These are phyloP conservation scores for Exocentrus adspersus DNA, from an alignment of 2,888 invertebrate genomes.

Conservation along the genomic window DNA sequence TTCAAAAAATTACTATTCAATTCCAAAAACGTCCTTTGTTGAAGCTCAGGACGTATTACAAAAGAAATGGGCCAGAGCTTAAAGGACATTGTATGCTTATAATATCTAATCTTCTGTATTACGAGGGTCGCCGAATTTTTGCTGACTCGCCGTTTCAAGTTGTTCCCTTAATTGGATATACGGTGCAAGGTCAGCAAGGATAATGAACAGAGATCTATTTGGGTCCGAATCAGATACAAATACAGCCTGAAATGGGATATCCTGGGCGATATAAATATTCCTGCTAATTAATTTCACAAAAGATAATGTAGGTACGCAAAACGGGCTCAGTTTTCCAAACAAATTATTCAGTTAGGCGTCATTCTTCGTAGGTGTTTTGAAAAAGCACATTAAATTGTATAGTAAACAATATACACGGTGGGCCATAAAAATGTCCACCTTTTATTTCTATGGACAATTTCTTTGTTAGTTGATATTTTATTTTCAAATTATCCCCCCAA, in stretches of 20 bases:
- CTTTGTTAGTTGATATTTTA: no score
- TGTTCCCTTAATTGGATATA: neutral
- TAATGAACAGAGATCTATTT: neutral
- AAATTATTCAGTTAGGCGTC: no score
- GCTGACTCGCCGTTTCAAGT: constrained; percentile 3
- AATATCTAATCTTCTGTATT: neutral
- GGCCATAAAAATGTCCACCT: no score
- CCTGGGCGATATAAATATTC: neutral
- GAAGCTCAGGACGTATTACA: no score
- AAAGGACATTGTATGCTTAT: neutral
- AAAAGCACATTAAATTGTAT: no score
- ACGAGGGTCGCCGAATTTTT: neutral
- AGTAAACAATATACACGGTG: no score
- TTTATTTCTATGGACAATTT: no score
- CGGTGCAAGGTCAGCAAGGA: constrained; percentile 1
- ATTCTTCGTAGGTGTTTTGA: no score
- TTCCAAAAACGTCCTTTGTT: neutral
- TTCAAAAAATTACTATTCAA: neutral
- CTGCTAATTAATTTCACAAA: neutral
- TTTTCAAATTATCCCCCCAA: no score
- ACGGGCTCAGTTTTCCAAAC: no score
- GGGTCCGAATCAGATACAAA: neutral
- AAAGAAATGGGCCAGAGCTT: no score
- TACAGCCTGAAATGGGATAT: neutral
- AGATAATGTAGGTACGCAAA: no score